Conservation (phyloP, 2,888 invertebrate genomes). For the Chorisops tibialis region DNA sequence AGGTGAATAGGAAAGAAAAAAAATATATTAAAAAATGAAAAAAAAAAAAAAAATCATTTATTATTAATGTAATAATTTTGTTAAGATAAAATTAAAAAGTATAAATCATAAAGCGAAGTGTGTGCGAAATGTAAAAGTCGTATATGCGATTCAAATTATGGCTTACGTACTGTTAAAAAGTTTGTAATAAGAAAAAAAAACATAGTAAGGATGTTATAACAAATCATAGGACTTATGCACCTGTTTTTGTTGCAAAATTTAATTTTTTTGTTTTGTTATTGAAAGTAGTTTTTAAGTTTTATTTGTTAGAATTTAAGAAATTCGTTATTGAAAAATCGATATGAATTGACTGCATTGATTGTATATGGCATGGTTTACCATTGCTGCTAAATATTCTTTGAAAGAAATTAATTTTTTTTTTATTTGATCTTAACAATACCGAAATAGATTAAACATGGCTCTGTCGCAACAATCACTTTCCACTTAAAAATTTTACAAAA, state of each 20-base stretch:
- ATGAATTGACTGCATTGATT: no score
- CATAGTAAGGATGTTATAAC: neutral
- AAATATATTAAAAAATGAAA: slow-evolving; percentile 4
- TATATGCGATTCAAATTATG: neutral
- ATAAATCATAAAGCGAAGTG: neutral
- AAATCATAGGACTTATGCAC: slow-evolving; percentile 12
- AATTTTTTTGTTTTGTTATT: no score
- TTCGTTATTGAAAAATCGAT: no score
- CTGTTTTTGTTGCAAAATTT: slow-evolving; percentile 20
- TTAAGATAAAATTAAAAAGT: neutral
- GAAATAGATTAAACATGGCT: no score
- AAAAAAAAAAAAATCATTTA: neutral
- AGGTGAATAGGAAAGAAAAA: neutral
- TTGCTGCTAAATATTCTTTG: no score
- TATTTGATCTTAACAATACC: no score
- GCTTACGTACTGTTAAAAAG: neutral
- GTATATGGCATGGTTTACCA: no score
- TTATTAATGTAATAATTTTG: neutral
- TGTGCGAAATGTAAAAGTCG: neutral
- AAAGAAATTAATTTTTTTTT: no score
- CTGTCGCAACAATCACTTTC: no score
- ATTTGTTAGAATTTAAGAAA: no score
- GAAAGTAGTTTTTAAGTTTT: no score
- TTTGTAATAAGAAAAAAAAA: neutral
- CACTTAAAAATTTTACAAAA: no score